A percentile compares a stretch with the other conserved stretches of the same genome.
Conservation (phyloP, 2,888 invertebrate genomes). For the Ophion costatus region DNA sequence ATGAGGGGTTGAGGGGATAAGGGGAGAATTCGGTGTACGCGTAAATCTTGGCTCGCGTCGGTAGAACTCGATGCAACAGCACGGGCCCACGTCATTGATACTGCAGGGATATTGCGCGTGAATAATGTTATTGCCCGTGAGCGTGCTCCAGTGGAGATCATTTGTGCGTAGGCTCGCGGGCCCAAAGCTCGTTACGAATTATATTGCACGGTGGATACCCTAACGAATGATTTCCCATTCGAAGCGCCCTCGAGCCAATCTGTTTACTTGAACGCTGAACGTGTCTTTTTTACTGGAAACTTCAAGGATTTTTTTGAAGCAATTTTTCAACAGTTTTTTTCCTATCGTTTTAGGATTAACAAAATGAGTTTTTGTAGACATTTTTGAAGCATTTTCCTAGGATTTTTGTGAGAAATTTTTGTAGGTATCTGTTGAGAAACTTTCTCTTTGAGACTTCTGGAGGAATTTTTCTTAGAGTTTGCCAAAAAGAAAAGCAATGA, state of each 20-base stretch:
- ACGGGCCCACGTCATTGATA: neutral
- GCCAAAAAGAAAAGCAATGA: no score
- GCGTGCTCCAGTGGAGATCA: conserved; percentile 3
- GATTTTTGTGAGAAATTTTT: no score
- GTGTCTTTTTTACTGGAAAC: neutral
- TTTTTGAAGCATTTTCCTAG: no score
- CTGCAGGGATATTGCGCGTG: conserved; percentile 7
- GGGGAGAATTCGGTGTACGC: neutral
- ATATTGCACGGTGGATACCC: neutral
- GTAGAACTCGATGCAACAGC: conserved; percentile 8
- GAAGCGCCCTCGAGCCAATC: neutral
- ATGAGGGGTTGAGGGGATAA: no score
- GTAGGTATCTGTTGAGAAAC: no score
- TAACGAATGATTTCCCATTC: conserved; percentile 11
- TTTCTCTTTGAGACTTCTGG: no score
- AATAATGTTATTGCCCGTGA: conserved; percentile 20
- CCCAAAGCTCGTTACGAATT: conserved; percentile 5
- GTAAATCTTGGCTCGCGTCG: neutral
- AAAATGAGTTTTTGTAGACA: no score
- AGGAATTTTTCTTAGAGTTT: no score
- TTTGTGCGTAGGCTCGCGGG: conserved; percentile 11
- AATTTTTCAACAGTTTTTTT: no score
- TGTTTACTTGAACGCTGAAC: neutral
- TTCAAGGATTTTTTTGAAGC: no score
- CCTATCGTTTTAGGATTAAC: no score